Conservation (phyloP, 2,113 vertebrate genomes). For the Solea senegalensis region DNA sequence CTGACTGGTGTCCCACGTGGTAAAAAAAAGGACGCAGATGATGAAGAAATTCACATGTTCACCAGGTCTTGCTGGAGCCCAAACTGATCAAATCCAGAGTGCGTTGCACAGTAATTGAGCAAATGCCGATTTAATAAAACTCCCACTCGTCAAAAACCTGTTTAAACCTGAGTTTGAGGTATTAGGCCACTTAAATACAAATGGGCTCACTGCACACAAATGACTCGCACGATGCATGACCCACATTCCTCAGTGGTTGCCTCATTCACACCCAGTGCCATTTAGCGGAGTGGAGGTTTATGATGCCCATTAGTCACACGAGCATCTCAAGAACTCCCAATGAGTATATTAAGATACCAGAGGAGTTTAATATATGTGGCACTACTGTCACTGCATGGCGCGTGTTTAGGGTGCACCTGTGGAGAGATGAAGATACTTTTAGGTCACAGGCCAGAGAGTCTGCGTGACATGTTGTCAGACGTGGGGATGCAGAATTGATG, state of each 20-base stretch:
- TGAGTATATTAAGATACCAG: constrained; percentile 33
- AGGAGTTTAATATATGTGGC: constrained; percentile 18
- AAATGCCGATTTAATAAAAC: no score
- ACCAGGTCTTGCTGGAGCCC: no score
- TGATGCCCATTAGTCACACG: constrained; percentile 40
- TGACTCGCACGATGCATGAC: constrained; percentile 49
- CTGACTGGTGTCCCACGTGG: no score
- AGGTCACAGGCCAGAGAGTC: not conserved
- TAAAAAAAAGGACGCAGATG: no score
- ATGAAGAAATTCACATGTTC: no score
- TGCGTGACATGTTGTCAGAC: not conserved
- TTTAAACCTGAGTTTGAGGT: no score
- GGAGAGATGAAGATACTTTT: not conserved
- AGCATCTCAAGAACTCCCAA: constrained; percentile 10
- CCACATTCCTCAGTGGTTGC: constrained; percentile 58
- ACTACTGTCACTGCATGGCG: constrained; percentile 5
- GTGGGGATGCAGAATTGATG: no score
- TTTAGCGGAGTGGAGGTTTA: constrained; percentile 40
- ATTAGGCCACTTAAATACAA: constrained; percentile 19
- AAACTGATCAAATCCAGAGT: no score
- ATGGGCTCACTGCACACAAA: constrained; percentile 3
- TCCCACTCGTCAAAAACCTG: no score
- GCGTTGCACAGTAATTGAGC: no score
- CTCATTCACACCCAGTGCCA: constrained; percentile 55
- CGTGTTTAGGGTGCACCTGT: not conserved